A percentile compares a stretch with the other conserved stretches of the same genome.
Evolutionary conservation across 2,797 vertebrate species (phyloP).

Genomic region (Hypotaenidia philippensis): DNA sequence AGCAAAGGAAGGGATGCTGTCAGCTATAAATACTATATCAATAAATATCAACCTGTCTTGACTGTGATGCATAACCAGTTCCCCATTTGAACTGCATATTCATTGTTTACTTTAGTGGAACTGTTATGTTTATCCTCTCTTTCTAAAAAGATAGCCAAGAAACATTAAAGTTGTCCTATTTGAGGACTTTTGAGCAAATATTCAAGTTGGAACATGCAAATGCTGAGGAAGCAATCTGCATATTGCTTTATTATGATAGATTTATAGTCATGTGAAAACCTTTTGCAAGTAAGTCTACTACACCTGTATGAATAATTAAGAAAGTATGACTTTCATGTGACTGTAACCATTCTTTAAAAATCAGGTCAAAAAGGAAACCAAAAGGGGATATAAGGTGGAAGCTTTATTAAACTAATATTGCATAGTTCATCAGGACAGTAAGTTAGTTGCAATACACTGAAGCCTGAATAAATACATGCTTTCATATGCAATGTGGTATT

Average conservation of each 20-base stretch:
- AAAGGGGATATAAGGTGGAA: background rate
- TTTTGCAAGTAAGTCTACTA: background rate
- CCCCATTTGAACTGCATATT: background rate
- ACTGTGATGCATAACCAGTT: background rate
- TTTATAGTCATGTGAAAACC: background rate
- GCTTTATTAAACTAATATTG: background rate
- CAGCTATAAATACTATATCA: background rate
- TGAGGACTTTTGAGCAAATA: background rate
- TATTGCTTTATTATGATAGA: background rate
- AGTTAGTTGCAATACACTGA: background rate
- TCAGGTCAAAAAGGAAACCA: background rate
- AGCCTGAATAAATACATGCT: background rate
- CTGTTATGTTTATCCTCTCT: background rate
- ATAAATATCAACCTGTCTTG: background rate
- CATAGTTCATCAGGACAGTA: background rate
- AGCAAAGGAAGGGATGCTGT: background rate
- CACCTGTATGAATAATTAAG: background rate
- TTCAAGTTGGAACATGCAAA: background rate
- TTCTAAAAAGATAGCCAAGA: background rate
- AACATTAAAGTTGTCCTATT: background rate
- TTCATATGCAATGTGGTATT: background rate
- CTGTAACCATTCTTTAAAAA: background rate
- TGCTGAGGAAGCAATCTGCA: background rate
- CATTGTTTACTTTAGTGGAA: background rate
- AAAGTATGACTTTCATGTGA: background rate